Conservation (phyloP, 1,140 invertebrate genomes). For the Microplitis mediator region DNA sequence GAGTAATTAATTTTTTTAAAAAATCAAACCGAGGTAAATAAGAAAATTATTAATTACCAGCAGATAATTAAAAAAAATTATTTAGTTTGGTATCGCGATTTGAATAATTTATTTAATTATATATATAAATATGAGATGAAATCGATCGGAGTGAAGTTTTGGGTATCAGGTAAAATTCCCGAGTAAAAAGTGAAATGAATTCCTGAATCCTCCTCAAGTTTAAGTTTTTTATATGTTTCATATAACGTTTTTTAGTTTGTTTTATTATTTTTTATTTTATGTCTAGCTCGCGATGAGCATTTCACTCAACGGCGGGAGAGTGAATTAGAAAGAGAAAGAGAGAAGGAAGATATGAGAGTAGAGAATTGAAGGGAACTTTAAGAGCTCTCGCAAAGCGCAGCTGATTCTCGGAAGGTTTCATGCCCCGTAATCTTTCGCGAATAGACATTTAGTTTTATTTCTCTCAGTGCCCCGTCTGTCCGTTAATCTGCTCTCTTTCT, state of each 20-base stretch:
- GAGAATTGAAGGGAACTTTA: slow-evolving; percentile 16
- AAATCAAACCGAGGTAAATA: no score
- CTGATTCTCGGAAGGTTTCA: slow-evolving; percentile 25
- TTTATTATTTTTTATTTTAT: slow-evolving; percentile 18
- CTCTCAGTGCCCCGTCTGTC: background rate
- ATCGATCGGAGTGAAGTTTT: background rate
- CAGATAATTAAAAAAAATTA: no score
- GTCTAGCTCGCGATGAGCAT: slow-evolving; percentile 26
- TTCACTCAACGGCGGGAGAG: background rate
- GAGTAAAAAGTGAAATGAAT: no score
- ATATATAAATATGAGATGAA: no score
- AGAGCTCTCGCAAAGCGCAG: slow-evolving; percentile 23
- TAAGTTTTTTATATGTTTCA: background rate
- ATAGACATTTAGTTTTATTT: slow-evolving; percentile 28
- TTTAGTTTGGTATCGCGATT: no score
- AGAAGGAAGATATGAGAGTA: background rate
- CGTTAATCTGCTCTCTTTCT: slow-evolving; percentile 5
- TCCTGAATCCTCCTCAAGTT: no score
- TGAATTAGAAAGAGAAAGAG: background rate
- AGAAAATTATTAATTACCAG: no score
- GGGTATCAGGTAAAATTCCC: no score
- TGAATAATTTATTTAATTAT: no score
- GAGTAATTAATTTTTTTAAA: no score
- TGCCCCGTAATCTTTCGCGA: slow-evolving; percentile 28
- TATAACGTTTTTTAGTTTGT: background rate